phyloP scores from a whole-genome alignment of 2,113 vertebrate genomes.

The Connochaetes taurinus region DNA sequence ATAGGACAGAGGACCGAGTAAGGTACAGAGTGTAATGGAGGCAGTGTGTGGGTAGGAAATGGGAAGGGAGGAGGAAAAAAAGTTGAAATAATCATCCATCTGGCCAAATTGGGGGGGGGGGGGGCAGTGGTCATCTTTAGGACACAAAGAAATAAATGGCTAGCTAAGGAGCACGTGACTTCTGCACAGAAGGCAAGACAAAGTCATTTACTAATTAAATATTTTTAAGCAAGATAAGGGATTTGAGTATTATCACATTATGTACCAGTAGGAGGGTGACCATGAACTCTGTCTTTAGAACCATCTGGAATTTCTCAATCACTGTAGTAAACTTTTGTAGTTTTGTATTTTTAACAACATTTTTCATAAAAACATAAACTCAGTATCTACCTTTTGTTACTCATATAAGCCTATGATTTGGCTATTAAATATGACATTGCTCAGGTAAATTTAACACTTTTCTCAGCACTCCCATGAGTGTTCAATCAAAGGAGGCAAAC shows the following conservation, averaged over 20 bases:
- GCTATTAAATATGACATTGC: background rate
- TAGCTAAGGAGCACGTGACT: background rate
- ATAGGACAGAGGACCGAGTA: background rate
- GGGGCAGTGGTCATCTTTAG: background rate
- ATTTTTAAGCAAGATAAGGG: background rate
- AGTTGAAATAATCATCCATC: background rate
- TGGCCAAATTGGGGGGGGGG: background rate
- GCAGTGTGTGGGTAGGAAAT: background rate
- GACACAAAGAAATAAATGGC: background rate
- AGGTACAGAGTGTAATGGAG: background rate
- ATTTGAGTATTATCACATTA: background rate
- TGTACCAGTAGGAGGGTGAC: background rate
- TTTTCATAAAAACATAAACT: slow-evolving; percentile 5
- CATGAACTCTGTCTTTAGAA: background rate
- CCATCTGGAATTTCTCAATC: background rate
- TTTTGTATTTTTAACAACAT: background rate
- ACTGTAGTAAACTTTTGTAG: background rate
- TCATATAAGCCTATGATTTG: background rate
- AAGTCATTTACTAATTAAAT: background rate
- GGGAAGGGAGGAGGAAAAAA: background rate
- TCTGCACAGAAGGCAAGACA: background rate
- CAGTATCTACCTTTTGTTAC: background rate
- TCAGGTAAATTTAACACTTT: background rate
- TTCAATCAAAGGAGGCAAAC: background rate
- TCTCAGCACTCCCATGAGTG: background rate